Conservation (phyloP, 2,888 invertebrate species). For the Eulithis prunata region DNA sequence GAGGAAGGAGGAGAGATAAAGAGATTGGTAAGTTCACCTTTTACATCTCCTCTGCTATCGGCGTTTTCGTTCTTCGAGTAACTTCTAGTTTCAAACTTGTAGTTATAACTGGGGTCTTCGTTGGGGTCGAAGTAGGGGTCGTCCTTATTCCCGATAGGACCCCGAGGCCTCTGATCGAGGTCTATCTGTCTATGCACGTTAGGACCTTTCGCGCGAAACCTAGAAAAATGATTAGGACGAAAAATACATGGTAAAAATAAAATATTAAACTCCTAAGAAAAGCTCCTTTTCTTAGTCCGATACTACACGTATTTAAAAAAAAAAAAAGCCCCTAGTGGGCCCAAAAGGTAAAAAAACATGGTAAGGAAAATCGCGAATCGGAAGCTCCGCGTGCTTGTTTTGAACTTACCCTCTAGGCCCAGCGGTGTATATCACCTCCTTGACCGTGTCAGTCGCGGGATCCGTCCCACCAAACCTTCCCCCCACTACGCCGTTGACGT, state of each 20-base stretch:
- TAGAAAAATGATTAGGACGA: constrained; percentile 43
- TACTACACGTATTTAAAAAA: too few relatives aligned
- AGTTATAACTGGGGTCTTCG: constrained; percentile 91
- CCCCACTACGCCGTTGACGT: constrained; percentile 87
- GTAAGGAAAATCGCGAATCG: too few relatives aligned
- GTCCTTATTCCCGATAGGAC: constrained; percentile 87
- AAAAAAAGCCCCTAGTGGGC: too few relatives aligned
- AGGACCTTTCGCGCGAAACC: constrained; percentile 90
- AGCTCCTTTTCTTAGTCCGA: too few relatives aligned
- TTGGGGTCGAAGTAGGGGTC: constrained; percentile 90
- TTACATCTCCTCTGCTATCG: constrained; percentile 85
- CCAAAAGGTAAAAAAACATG: too few relatives aligned
- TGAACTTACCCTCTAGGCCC: constrained; percentile 88
- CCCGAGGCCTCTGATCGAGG: constrained; percentile 87
- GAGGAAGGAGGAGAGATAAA: too few relatives aligned
- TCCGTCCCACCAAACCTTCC: constrained; percentile 90
- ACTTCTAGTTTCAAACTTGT: constrained; percentile 87
- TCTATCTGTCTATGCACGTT: constrained; percentile 89
- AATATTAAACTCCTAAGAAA: too few relatives aligned
- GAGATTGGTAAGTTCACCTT: constrained; percentile 64
- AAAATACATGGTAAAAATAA: background rate
- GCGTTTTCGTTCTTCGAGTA: constrained; percentile 88
- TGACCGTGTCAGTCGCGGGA: constrained; percentile 87
- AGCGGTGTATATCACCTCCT: constrained; percentile 89
- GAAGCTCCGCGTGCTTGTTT: too few relatives aligned